Evolutionary conservation across 2,888 invertebrate species (phyloP).

Genomic region (Eupithecia inturbata): DNA sequence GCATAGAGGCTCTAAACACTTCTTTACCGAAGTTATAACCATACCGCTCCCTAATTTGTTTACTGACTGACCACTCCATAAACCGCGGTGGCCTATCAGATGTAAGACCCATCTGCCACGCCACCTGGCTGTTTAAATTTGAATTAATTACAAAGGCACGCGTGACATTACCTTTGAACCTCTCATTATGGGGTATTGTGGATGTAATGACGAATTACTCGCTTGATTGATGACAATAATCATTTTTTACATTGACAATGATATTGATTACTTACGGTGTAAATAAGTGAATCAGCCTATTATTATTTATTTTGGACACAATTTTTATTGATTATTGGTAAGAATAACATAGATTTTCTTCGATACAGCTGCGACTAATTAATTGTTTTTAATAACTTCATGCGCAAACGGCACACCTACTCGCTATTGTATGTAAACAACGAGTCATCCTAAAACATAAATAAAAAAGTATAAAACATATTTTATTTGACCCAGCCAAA

Average conservation of each 20-base stretch:
- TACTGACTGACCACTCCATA: slow-evolving; percentile 32
- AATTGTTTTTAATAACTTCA: too few species aligned
- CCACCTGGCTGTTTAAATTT: slow-evolving; percentile 73
- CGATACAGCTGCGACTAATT: too few species aligned
- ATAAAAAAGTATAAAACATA: too few species aligned
- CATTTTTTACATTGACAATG: neutral
- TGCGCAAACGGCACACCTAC: too few species aligned
- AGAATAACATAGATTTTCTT: too few species aligned
- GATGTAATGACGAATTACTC: slow-evolving; percentile 27
- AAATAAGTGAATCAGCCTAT: too few species aligned
- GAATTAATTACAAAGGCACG: slow-evolving; percentile 78
- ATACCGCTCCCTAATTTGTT: slow-evolving; percentile 15
- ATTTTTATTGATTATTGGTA: too few species aligned
- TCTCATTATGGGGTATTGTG: slow-evolving; percentile 39
- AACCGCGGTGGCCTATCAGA: slow-evolving; percentile 46
- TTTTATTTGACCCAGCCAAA: too few species aligned
- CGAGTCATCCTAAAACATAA: too few species aligned
- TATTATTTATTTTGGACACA: neutral
- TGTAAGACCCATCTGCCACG: slow-evolving; percentile 76
- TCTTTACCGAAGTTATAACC: neutral
- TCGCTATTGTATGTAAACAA: too few species aligned
- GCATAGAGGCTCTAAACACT: neutral
- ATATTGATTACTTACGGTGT: too few species aligned
- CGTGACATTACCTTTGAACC: slow-evolving; percentile 44
- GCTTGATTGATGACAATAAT: slow-evolving; percentile 33